Percentiles rank a stretch among this genome's conserved stretches.
Conservation (phyloP, 1,140 invertebrate species). For the Tetramorium simillimum region DNA sequence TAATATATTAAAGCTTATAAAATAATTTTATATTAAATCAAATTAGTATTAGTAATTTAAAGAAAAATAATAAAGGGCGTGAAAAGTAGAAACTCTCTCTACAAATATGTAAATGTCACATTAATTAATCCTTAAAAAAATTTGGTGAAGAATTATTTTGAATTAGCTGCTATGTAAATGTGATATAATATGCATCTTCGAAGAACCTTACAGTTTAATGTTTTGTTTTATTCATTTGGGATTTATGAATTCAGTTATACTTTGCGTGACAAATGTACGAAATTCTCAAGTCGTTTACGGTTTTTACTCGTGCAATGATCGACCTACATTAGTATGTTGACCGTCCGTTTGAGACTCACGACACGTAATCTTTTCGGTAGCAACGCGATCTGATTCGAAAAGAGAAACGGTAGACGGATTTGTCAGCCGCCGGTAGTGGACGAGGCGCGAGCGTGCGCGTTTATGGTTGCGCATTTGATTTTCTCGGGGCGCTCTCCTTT, state of each 20-base stretch:
- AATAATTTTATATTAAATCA: background rate
- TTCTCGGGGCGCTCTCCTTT: slow-evolving; percentile 51
- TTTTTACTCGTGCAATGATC: slow-evolving; percentile 53
- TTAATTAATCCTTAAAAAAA: background rate
- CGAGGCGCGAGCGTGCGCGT: background rate
- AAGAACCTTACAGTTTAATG: background rate
- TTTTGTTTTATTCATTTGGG: background rate
- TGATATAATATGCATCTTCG: background rate
- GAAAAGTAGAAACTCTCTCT: background rate
- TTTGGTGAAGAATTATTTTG: background rate
- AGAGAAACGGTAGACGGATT: slow-evolving; percentile 77
- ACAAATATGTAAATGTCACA: background rate
- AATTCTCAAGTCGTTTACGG: slow-evolving; percentile 4
- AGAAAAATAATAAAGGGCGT: background rate
- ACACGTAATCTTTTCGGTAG: slow-evolving; percentile 72
- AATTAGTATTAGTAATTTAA: background rate
- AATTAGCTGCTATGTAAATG: background rate
- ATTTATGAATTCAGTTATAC: background rate
- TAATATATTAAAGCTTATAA: background rate
- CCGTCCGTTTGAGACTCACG: slow-evolving; percentile 65
- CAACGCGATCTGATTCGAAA: slow-evolving; percentile 75
- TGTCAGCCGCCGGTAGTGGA: slow-evolving; percentile 27
- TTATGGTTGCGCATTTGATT: slow-evolving; percentile 52
- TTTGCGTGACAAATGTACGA: background rate
- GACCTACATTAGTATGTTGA: slow-evolving; percentile 73